Evolutionary conservation across 2,113 vertebrate species (phyloP).

Genomic region (Rhagologus leucostigma): DNA sequence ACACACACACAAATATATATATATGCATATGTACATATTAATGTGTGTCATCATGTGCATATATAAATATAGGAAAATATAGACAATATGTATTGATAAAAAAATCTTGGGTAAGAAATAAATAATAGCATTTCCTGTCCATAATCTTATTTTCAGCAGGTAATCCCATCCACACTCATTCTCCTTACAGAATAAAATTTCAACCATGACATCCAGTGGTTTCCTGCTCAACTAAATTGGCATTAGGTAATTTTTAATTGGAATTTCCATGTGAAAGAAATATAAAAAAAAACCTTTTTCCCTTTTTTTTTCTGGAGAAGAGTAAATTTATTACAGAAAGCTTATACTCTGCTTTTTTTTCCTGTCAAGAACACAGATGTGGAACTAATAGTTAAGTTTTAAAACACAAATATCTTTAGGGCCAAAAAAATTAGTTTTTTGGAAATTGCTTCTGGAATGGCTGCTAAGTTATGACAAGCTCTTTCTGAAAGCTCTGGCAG

Average conservation of each 20-base stretch:
- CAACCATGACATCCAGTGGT: background rate
- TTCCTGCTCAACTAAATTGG: background rate
- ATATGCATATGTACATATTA: background rate
- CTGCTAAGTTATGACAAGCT: conserved; percentile 13
- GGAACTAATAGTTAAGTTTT: background rate
- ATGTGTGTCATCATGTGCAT: background rate
- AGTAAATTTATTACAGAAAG: background rate
- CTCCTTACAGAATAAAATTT: background rate
- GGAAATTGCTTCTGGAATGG: conserved; percentile 7
- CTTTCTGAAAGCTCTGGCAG: conserved; percentile 3
- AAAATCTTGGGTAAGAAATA: background rate
- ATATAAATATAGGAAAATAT: background rate
- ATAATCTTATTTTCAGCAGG: background rate
- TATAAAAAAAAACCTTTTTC: fast-evolving
- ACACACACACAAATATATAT: fast-evolving
- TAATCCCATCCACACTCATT: background rate
- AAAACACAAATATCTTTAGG: background rate
- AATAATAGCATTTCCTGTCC: background rate
- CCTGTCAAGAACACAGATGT: background rate
- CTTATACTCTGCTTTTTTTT: background rate
- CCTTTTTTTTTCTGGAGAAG: background rate
- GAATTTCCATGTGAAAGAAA: background rate
- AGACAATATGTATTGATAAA: background rate
- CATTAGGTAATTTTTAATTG: background rate
- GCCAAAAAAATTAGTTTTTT: conserved; percentile 9